Conservation (phyloP, 2,888 invertebrate genomes). For the Mantis religiosa region DNA sequence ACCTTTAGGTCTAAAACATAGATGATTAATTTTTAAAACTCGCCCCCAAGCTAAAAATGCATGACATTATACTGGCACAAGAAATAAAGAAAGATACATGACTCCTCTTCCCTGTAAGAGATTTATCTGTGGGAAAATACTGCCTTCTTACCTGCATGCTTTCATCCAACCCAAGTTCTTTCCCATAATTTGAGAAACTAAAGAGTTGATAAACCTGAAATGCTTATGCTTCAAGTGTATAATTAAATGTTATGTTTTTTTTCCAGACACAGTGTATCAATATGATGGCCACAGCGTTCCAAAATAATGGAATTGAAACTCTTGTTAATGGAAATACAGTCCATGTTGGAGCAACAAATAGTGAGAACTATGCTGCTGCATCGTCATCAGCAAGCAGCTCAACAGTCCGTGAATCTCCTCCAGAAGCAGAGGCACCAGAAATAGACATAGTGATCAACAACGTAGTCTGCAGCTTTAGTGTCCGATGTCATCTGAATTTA, state of each 20-base stretch:
- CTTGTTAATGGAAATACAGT: slow-evolving; percentile 61
- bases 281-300: slow-evolving; percentile 74
- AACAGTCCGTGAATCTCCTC: not conserved
- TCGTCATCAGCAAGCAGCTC: not conserved
- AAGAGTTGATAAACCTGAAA: too few species aligned
- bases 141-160: too few species aligned
- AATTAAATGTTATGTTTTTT: not conserved
- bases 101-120: too few species aligned
- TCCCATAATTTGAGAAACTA: too few species aligned
- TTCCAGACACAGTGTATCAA: slow-evolving; percentile 1
- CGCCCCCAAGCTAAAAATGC: too few species aligned
- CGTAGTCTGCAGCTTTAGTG: slow-evolving; percentile 95
- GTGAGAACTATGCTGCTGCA: not conserved
- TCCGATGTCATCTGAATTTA: slow-evolving; percentile 92
- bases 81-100: too few species aligned
- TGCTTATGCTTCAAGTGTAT: too few species aligned
- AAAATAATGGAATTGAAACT: slow-evolving; percentile 77
- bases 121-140: too few species aligned
- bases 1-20: too few species aligned
- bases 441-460: slow-evolving; percentile 96
- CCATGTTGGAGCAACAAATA: slow-evolving; percentile 39
- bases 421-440: slow-evolving; percentile 54
- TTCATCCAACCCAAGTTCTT: too few species aligned
- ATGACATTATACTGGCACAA: too few species aligned
- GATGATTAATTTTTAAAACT: too few species aligned